Conservation (phyloP, 2,113 vertebrate species). For the Brevimyrus niger region DNA sequence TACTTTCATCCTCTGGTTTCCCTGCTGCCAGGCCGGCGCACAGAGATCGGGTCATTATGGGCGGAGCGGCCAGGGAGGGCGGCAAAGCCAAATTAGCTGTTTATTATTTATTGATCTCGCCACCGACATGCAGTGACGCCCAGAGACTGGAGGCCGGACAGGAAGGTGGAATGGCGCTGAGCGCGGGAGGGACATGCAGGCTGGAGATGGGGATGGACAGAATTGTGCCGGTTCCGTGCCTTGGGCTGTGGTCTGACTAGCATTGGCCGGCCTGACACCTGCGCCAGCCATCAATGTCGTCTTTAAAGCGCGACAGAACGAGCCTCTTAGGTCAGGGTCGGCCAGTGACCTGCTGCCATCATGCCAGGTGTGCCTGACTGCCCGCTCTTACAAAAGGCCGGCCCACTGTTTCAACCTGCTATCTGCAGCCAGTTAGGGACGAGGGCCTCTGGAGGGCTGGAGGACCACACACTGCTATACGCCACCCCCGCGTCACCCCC, state of each 20-base stretch:
- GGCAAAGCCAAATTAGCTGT: conserved; percentile 99
- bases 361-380: neutral
- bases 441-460: neutral
- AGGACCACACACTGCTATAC: conserved; percentile 18
- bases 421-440: neutral
- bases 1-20: conserved; percentile 29
- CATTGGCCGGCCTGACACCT: conserved; percentile 78
- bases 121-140: conserved; percentile 87
- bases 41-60: conserved; percentile 91
- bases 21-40: conserved; percentile 52
- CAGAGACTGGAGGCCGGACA: conserved; percentile 83
- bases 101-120: conserved; percentile 99
- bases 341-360: conserved; percentile 36
- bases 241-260: conserved; percentile 71
- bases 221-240: neutral
- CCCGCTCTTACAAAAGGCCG: neutral
- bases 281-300: conserved; percentile 81
- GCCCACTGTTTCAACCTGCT: neutral
- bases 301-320: conserved; percentile 57
- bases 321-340: conserved; percentile 46
- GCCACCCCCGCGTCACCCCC: neutral
- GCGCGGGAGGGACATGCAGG: conserved; percentile 67
- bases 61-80: conserved; percentile 92
- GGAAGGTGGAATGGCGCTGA: conserved; percentile 42
- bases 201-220: conserved; percentile 25